Evolutionary conservation across 2,797 vertebrate species (phyloP), one percentile per base, ranked within the genome.

Genomic region (Numenius phaeopus): DNA sequence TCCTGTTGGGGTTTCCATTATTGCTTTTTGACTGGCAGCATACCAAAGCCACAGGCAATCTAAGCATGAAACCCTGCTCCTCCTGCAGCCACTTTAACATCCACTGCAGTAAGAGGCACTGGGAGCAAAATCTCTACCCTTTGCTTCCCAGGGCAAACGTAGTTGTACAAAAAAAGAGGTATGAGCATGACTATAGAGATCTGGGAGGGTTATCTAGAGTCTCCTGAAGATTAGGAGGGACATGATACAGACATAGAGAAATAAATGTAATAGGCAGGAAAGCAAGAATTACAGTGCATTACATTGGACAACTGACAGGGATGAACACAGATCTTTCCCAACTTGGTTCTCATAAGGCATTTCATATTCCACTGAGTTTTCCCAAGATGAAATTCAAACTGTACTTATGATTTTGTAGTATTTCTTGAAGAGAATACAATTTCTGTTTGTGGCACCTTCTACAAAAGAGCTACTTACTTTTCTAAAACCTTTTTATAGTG

Each of bases 1-100:
- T 96, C 91, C 92, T 97, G 78, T 92, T 70, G 75, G 57, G 62
- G 70, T 85, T 95, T 95, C 81, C 71, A 80, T 94, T 89, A 96
- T 90, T 85, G 75, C 67, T 67, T 92, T 94, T 89, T 79, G 67
- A 80, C 64, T 96, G 96, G 95, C 92, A 96, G 55, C 9, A 21
- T 64, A 89, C 78, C 94, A 96, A 95, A 94, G 13, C 85, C 93
- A 91, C 83, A 91, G 40, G 55, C 1, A 5, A 75, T 50, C 55
- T 77, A 87, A 66, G 64, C 62, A 42, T 22, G 59, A 81, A 87
- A 80, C 22, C 9, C 50, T 92, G 42, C 34, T 87, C 70, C 18
- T 95, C 15, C 17, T 72, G 66, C 58, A 89, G 71, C 52, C 55
- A 52, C 58, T 44, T 22, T 62, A 69, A 50, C 55, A 79, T 70